Evolutionary conservation across 1,140 invertebrate species (phyloP), one percentile per base, ranked within the genome.

Genomic region (Chymomyza costata): DNA sequence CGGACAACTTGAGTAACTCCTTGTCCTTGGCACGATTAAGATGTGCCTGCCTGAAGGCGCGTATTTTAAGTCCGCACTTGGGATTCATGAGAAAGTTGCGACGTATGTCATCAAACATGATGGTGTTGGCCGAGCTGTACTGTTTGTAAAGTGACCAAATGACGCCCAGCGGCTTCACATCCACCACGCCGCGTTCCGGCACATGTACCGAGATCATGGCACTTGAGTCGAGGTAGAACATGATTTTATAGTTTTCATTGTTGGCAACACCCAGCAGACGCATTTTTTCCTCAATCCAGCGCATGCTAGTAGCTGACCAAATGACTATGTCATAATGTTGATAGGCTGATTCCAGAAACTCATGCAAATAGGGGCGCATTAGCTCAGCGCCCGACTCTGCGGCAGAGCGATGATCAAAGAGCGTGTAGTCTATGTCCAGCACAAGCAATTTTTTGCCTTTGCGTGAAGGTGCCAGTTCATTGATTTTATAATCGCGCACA

Each of bases 281-380:
- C 96, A 99, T 98, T 87, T 99, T 99, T 66, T 97, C 95, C 71
- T 97, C 94, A 39, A 99, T 98, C 96, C 96, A 99, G 70, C 95
- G 97, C 96, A 98, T 98, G 57, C 93, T 94, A 1, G 97, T 99
- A 0, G 97, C 97, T 28, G 97, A 98, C 96, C 94, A 94, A 60
- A 95, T 95, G 0, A 94, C 93, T 65, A 95, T 94, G 73, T 95
- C 94, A 67, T 95, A 96, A 84, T 94, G 86, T 78, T 92, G 90
- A 86, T 99, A 99, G 2, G 96, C 95, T n/a, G 92, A 89, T 6
- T 92, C 93, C 1, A 99, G 86, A 85, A 99, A 99, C 86, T 98
- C 96, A 84, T 99, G 97, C 21, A 99, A 88, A 85, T 91, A 98
- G 0, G 97, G 97, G 49, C 97, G 88, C 96, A 98, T 99, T 45